These are phyloP conservation scores for Ictidomys tridecemlineatus DNA, from an alignment of 2,113 vertebrate species.

Conservation along the genomic window DNA sequence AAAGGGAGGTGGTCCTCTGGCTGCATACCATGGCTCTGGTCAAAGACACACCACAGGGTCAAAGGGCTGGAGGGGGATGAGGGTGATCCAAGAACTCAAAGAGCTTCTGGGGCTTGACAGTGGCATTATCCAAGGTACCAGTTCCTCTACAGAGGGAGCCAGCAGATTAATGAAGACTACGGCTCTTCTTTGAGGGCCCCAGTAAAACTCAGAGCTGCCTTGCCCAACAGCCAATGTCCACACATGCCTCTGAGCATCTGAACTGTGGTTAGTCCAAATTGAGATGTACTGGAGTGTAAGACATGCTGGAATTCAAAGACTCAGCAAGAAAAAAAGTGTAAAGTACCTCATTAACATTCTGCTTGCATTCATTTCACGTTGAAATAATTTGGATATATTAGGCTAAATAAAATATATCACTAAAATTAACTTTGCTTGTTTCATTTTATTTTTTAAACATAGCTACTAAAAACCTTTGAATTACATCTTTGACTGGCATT, in stretches of 20 bases:
- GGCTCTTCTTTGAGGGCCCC: not conserved
- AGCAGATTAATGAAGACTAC: not conserved
- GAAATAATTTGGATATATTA: not conserved
- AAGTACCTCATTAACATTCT: not conserved
- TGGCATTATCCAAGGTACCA: not conserved
- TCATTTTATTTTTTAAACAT: not conserved
- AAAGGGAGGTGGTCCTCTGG: slow-evolving; percentile 90
- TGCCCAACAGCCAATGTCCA: not conserved
- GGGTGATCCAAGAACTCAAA: not conserved
- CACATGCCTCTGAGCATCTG: not conserved
- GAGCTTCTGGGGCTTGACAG: not conserved
- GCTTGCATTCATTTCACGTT: not conserved
- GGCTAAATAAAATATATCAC: not conserved
- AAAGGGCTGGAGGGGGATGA: not conserved
- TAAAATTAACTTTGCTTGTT: not conserved
- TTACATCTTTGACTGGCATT: not conserved
- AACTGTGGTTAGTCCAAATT: not conserved
- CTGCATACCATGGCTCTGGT: slow-evolving; percentile 94
- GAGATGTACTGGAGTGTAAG: not conserved
- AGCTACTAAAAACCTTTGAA: not conserved
- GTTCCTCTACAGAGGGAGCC: not conserved
- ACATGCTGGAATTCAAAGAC: not conserved
- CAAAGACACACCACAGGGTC: slow-evolving; percentile 54
- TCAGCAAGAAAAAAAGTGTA: not conserved
- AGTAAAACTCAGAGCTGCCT: not conserved